Conservation (phyloP, 30 jellyfish, hydroid and myxozoan species). For the Aurelia aurita complex sp. Pacific region DNA sequence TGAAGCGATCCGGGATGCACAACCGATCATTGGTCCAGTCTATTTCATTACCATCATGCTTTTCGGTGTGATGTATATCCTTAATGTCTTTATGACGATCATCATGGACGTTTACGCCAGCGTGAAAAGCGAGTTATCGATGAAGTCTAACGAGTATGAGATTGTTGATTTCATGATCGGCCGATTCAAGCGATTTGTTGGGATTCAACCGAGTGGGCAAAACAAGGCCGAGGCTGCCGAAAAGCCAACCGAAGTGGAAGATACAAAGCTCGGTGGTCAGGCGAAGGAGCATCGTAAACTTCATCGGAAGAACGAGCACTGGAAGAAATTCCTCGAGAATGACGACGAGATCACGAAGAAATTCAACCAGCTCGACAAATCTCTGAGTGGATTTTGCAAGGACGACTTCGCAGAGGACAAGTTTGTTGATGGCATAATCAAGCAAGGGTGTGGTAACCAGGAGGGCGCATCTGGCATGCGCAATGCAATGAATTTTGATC, state of each 20-base stretch:
- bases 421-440: conserved; percentile 43
- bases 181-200: conserved; percentile 78
- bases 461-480: conserved; percentile 66
- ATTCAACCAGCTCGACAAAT: conserved; percentile 76
- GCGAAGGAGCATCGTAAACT: background rate
- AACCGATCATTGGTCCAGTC: conserved; percentile 88
- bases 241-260: conserved; percentile 8
- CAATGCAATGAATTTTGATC: conserved; percentile 43
- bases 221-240: conserved; percentile 47
- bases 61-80: conserved; percentile 96
- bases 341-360: conserved; percentile 85
- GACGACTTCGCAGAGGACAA: conserved; percentile 80
- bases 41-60: conserved; percentile 85
- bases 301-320: conserved; percentile 29
- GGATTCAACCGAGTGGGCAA: conserved; percentile 77
- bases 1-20: conserved; percentile 72
- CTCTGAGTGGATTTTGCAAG: conserved; percentile 78
- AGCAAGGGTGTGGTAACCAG: conserved; percentile 36
- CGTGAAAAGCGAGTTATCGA: conserved; percentile 81
- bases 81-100: conserved; percentile 94
- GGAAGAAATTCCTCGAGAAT: conserved; percentile 43
- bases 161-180: conserved; percentile 93
- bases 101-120: conserved; percentile 95
- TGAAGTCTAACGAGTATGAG: conserved; percentile 91
- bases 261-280: conserved; percentile 6